Evolutionary conservation across 1,140 invertebrate genomes (phyloP), one percentile per base, ranked within the genome.

Genomic region (Melipona quadrifasciata): DNA sequence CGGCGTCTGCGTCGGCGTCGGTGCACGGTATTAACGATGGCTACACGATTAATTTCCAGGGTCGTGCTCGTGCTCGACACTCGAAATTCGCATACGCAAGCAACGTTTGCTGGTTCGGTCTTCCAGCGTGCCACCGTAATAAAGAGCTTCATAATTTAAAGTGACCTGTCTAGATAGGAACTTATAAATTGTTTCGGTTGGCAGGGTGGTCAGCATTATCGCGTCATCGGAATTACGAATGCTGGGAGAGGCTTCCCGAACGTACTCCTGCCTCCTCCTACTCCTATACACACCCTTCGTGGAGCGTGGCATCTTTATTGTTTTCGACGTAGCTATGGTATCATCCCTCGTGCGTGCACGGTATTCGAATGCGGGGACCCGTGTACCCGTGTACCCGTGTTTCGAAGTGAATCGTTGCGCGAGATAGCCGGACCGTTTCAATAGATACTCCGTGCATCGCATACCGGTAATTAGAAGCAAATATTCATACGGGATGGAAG

Each of bases 101-200:
- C 87, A 74, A 70, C 61, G 67, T 34, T 68, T 31, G 14, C 16
- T 17, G 19, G 27, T 1, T 55, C 51, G 39, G 72, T 71, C 76
- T 86, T 77, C 65, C 31, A n/a, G 27, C 11, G 64, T 67, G 79
- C 61, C 65, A n/a, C 24, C 67, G 91, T 92, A 91, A 92, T 92
- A 92, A 92, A 92, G 91, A 90, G 91, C 82, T 92, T 90, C 89
- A 89, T 92, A 92, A 92, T 92, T 92, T 92, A 91, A 92, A 92
- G 86, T 88, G 89, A 90, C 85, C 91, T 87, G 90, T 92, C 89
- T 55, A 92, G 92, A 92, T 92, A 92, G 83, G 87, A 72, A 91
- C 89, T 91, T 92, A 92, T 92, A 92, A 92, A 92, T 92, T 91
- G 91, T 92, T 92, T 92, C 83, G 87, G 91, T 82, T 86, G 87